Conservation (phyloP, 1,140 invertebrate species). For the Amyelois transitella region DNA sequence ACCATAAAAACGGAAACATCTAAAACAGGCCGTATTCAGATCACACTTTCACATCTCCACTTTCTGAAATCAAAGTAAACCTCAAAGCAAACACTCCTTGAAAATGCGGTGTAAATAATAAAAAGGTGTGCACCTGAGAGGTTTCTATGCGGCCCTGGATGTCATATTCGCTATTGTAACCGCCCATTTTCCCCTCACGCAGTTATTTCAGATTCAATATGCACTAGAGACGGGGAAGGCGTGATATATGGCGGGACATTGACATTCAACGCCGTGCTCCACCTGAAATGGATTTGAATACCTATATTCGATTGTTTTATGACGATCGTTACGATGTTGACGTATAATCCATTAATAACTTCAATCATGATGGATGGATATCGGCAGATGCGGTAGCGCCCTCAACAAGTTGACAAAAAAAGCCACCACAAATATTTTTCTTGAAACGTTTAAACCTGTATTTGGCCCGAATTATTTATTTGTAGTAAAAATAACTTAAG, state of each 20-base stretch:
- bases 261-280: constrained; percentile 24
- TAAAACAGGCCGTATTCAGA: constrained; percentile 46
- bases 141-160: constrained; percentile 35
- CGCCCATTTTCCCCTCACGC: constrained; percentile 46
- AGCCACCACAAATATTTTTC: too few relatives aligned
- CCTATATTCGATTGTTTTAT: constrained; percentile 22
- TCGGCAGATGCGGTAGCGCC: too few relatives aligned
- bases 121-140: constrained; percentile 59
- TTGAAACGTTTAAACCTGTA: too few relatives aligned
- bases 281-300: constrained; percentile 28
- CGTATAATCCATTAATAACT: too few relatives aligned
- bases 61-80: constrained; percentile 70
- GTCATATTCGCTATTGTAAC: constrained; percentile 63
- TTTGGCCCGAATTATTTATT: too few relatives aligned
- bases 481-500: too few relatives aligned
- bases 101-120: constrained; percentile 74
- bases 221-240: constrained; percentile 45
- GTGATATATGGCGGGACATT: constrained; percentile 44
- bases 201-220: constrained; percentile 68
- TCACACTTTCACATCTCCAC: constrained; percentile 54
- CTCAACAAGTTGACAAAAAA: too few relatives aligned
- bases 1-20: constrained; percentile 38
- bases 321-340: neutral
- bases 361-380: too few relatives aligned
- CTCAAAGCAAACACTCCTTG: constrained; percentile 69